Evolutionary conservation across 2,888 invertebrate species (phyloP), one percentile per base, ranked within the genome.

Genomic region (Leucoptera coffeella): DNA sequence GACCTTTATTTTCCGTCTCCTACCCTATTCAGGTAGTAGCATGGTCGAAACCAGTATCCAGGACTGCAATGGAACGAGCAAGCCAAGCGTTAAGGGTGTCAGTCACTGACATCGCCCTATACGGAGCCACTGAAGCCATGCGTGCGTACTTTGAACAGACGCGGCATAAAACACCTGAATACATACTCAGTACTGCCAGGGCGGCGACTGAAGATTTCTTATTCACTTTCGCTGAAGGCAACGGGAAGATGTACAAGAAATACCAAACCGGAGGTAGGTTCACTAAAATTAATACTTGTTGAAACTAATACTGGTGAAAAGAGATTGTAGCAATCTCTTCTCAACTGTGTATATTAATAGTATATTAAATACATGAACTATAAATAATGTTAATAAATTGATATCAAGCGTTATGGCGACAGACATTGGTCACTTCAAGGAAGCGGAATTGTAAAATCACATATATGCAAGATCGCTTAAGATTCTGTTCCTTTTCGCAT

Each of bases 11-110:
- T 8, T 7, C n/a, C 15, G 3, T 19, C 5, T 13, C 19, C 4
- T 17, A 12, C 14, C 12, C 12, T 30, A 33, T 34, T 0, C 30
- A 67, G 67, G 78, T 81, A 2, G 76, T 80, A 3, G 75, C 80
- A 1, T 85, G 85, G 84, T 83, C 83, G 0, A 74, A 78, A 0
- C 74, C 79, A 0, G 73, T 84, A 1, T 59, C 77, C 5, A 52
- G 74, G 4, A 73, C 73, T 1, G 50, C 67, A 9, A 53, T 85
- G 5, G 72, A 72, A 26, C 64, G 73, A 15, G 75, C 81, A 3
- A 74, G 78, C 0, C 61, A 61, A 7, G 71, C 74, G 1, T 71
- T 78, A 0, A 77, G 75, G 2, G 77, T 79, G 0, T 74, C 78
- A 0, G 73, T 78, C 23, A 75, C 78, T 0, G 84, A 82, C 42